Evolutionary conservation across 2,888 invertebrate genomes (phyloP).

Genomic region (Rhopalosiphum nymphaeae): DNA sequence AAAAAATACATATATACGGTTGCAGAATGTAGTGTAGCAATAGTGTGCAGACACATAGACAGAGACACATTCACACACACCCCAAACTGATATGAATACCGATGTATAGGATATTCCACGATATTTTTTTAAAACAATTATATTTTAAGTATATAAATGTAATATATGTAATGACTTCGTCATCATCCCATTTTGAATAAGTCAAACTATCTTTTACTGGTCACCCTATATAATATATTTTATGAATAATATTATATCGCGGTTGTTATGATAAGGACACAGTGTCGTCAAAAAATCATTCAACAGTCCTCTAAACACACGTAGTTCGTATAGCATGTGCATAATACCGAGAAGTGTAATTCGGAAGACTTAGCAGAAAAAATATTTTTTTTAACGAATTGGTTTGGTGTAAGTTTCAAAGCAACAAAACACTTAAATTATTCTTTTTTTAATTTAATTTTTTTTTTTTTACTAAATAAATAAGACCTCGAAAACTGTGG

Average conservation of each 20-base stretch:
- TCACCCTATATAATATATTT: neutral
- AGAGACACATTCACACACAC: neutral
- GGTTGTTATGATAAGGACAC: neutral
- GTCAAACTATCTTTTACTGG: neutral
- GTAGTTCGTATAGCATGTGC: neutral
- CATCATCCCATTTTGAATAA: neutral
- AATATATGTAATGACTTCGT: neutral
- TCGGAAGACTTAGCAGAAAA: neutral
- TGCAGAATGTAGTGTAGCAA: neutral
- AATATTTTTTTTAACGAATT: neutral
- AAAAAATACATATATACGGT: neutral
- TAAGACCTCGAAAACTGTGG: too few relatives aligned
- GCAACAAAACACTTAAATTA: neutral
- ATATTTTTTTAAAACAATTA: neutral
- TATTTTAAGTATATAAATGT: neutral
- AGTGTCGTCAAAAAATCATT: slow-evolving; percentile 1
- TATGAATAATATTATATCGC: neutral
- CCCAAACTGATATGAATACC: neutral
- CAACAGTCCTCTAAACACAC: neutral
- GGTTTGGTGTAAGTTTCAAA: neutral
- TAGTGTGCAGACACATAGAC: neutral
- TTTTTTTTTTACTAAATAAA: too few relatives aligned
- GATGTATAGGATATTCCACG: neutral
- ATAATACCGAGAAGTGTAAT: neutral
- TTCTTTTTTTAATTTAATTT: too few relatives aligned